Percentiles rank a stretch among this genome's conserved stretches.
phyloP scores from a whole-genome alignment of 2,113 vertebrate species.

The Epinephelus cyanopodus region DNA sequence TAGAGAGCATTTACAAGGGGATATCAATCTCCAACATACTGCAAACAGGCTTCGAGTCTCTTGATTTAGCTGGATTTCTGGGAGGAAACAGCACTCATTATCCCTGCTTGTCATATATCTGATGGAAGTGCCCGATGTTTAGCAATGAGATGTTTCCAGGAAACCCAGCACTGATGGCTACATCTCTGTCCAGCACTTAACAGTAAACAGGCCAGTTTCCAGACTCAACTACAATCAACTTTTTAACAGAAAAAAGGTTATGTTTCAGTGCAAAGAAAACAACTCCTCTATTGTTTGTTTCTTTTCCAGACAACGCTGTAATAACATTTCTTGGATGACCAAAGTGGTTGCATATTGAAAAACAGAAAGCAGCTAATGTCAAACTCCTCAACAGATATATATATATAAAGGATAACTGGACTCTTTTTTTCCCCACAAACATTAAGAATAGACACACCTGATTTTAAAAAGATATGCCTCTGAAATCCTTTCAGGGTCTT shows the following conservation, averaged over 20 bases:
- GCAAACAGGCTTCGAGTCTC: neutral
- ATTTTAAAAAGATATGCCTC: slow-evolving; percentile 72
- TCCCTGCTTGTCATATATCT: slow-evolving; percentile 38
- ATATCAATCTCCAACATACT: neutral
- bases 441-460: slow-evolving; percentile 90
- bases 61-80: neutral
- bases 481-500: slow-evolving; percentile 61
- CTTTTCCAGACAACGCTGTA: slow-evolving; percentile 88
- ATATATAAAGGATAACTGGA: slow-evolving; percentile 88
- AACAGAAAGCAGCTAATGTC: slow-evolving; percentile 98
- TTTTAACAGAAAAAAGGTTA: slow-evolving; percentile 89
- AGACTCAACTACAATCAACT: slow-evolving; percentile 88
- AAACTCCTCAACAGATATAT: slow-evolving; percentile 91
- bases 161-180: slow-evolving; percentile 68
- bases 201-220: slow-evolving; percentile 94
- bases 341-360: slow-evolving; percentile 99
- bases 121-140: slow-evolving; percentile 30
- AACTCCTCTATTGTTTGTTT: slow-evolving; percentile 84
- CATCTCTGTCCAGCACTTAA: slow-evolving; percentile 71
- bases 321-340: slow-evolving; percentile 90
- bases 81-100: neutral
- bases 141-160: slow-evolving; percentile 59
- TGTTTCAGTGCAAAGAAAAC: slow-evolving; percentile 95
- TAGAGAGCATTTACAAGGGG: slow-evolving; percentile 56
- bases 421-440: slow-evolving; percentile 84